Percentiles rank a stretch among this genome's conserved stretches.
phyloP scores from a whole-genome alignment of 2,113 vertebrate genomes.

The Rattus rattus region DNA sequence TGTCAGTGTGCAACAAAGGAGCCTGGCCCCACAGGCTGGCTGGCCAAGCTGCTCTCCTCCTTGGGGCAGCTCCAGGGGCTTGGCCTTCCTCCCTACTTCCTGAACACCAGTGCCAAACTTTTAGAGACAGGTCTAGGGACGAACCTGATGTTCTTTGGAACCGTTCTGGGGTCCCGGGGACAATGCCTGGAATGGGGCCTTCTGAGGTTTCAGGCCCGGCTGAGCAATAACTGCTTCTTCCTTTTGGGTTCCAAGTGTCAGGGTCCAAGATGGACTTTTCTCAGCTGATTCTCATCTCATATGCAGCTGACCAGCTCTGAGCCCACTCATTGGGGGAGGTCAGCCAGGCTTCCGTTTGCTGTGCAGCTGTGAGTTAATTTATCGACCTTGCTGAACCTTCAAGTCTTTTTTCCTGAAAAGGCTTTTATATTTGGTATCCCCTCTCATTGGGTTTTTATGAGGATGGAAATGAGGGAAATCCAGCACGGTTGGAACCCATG shows the following conservation, averaged over 20 bases:
- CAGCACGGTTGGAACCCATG: neutral
- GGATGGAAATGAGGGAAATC: neutral
- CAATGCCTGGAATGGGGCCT: rapidly evolving
- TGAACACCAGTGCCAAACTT: slow-evolving; percentile 39
- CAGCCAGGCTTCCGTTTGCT: neutral
- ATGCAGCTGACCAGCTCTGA: neutral
- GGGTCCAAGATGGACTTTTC: neutral
- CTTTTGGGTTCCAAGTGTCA: neutral
- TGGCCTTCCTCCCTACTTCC: slow-evolving; percentile 41
- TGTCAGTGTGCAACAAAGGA: slow-evolving; percentile 88
- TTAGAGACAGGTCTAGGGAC: neutral
- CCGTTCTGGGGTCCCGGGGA: neutral
- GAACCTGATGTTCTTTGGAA: neutral
- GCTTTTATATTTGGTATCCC: neutral
- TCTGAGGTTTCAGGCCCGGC: neutral
- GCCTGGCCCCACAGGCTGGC: slow-evolving; percentile 74
- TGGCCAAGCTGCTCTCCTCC: slow-evolving; percentile 73
- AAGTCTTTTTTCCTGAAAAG: neutral
- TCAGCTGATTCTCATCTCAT: neutral
- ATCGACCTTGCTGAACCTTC: slow-evolving; percentile 7
- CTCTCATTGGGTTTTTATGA: neutral
- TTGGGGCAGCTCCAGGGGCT: slow-evolving; percentile 51
- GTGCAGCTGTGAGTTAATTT: neutral
- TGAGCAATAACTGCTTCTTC: neutral
- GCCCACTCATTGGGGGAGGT: neutral